A percentile compares a stretch with the other conserved stretches of the same genome.
Conservation (phyloP, 2,113 vertebrate species). For the Alethe diademata region DNA sequence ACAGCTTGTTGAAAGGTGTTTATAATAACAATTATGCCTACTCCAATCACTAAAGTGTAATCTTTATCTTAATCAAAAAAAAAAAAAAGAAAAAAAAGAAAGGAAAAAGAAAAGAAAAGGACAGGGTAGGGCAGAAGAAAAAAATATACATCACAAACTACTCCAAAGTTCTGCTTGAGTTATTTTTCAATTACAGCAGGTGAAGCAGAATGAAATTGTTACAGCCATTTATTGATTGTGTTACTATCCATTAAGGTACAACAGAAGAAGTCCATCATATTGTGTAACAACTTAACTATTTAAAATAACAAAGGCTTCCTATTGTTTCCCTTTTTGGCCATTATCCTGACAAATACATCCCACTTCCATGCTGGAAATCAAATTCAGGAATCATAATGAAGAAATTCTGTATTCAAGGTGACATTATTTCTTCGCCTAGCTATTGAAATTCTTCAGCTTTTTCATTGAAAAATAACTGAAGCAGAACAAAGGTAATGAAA, state of each 20-base stretch:
- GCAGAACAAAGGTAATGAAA: constrained; percentile 78
- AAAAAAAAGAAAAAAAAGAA: background rate
- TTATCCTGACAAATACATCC: constrained; percentile 56
- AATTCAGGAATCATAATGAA: constrained; percentile 64
- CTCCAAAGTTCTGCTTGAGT: constrained; percentile 86
- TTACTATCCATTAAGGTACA: constrained; percentile 85
- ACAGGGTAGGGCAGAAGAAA: background rate
- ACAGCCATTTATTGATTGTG: constrained; percentile 89
- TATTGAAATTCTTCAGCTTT: constrained; percentile 59
- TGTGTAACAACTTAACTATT: constrained; percentile 85
- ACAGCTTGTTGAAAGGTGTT: constrained; percentile 57
- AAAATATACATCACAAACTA: constrained; percentile 67
- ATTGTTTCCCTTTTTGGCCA: constrained; percentile 74
- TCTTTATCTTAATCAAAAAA: constrained; percentile 78
- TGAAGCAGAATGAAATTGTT: constrained; percentile 89
- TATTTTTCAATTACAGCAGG: constrained; percentile 92
- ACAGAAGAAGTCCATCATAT: constrained; percentile 85
- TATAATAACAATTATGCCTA: constrained; percentile 66
- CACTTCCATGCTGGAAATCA: constrained; percentile 50
- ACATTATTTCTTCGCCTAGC: constrained; percentile 57
- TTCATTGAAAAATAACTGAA: constrained; percentile 64
- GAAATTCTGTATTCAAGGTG: constrained; percentile 41
- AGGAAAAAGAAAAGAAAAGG: background rate
- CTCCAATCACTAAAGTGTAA: constrained; percentile 58
- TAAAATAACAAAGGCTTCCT: constrained; percentile 83